phyloP scores from a whole-genome alignment of 2,113 vertebrate genomes.

The Neopipo cinnamomea region DNA sequence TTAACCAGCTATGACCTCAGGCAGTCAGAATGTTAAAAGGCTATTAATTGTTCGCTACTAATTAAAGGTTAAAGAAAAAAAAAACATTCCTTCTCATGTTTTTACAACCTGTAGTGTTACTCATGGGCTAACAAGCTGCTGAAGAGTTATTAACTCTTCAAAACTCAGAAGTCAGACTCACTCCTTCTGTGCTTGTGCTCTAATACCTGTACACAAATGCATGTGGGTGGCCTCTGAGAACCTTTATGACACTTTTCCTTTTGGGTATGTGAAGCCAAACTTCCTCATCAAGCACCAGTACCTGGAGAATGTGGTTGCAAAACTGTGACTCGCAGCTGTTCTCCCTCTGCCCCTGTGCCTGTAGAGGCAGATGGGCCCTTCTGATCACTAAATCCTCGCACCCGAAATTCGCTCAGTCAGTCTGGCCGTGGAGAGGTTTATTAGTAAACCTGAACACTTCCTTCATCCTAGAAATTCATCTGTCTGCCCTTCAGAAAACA shows the following conservation, averaged over 20 bases:
- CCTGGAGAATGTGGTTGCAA: background rate
- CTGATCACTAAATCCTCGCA: background rate
- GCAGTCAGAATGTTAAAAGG: background rate
- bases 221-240: background rate
- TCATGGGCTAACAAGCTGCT: background rate
- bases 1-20: conserved; percentile 14
- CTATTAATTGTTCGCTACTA: background rate
- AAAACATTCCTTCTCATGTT: background rate
- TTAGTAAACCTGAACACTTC: background rate
- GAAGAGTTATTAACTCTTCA: background rate
- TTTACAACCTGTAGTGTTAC: background rate
- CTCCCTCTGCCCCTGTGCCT: background rate
- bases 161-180: background rate
- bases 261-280: background rate
- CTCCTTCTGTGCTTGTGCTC: background rate
- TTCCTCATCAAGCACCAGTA: background rate
- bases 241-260: background rate
- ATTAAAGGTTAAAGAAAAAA: background rate
- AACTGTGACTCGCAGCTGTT: background rate
- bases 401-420: background rate
- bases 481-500: background rate
- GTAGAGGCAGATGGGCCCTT: accelerated
- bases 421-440: background rate
- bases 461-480: background rate
- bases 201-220: background rate